Percentiles rank a stretch among this genome's conserved stretches.
Conservation (phyloP, 2,888 invertebrate genomes). For the Cynaeus angustus region DNA sequence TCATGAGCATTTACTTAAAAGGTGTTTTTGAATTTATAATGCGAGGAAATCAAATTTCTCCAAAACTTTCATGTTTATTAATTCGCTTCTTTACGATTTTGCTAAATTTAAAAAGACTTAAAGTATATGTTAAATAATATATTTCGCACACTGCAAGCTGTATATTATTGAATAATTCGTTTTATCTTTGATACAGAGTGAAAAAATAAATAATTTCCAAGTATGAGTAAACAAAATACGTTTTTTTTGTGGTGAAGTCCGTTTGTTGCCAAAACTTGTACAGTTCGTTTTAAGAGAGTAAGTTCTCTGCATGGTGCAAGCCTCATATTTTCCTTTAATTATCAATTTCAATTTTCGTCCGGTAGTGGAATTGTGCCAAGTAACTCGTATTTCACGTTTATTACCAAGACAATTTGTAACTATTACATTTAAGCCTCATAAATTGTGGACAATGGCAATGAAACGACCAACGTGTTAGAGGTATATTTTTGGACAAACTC, state of each 20-base stretch:
- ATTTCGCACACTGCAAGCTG: too few relatives aligned
- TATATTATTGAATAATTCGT: too few relatives aligned
- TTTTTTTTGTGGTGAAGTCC: too few relatives aligned
- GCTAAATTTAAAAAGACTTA: too few relatives aligned
- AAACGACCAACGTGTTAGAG: slow-evolving; percentile 53
- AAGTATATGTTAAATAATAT: too few relatives aligned
- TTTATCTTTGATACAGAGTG: too few relatives aligned
- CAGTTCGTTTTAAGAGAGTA: slow-evolving; percentile 17
- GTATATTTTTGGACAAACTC: slow-evolving; percentile 39
- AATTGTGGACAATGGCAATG: slow-evolving; percentile 60
- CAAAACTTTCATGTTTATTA: neutral
- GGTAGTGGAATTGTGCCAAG: slow-evolving; percentile 50
- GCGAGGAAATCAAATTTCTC: neutral
- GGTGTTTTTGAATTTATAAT: slow-evolving; percentile 2
- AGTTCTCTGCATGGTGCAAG: slow-evolving; percentile 18
- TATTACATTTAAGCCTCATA: slow-evolving; percentile 60
- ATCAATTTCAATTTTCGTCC: slow-evolving; percentile 50
- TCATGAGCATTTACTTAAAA: slow-evolving; percentile 18
- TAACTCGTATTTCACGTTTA: slow-evolving; percentile 58
- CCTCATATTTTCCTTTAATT: slow-evolving; percentile 45
- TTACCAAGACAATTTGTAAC: slow-evolving; percentile 62
- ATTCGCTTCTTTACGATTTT: neutral
- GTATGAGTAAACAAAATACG: too few relatives aligned
- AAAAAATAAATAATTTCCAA: too few relatives aligned
- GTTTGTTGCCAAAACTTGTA: too few relatives aligned